Conservation (phyloP, 2,888 invertebrate genomes). For the Phlogophora meticulosa region DNA sequence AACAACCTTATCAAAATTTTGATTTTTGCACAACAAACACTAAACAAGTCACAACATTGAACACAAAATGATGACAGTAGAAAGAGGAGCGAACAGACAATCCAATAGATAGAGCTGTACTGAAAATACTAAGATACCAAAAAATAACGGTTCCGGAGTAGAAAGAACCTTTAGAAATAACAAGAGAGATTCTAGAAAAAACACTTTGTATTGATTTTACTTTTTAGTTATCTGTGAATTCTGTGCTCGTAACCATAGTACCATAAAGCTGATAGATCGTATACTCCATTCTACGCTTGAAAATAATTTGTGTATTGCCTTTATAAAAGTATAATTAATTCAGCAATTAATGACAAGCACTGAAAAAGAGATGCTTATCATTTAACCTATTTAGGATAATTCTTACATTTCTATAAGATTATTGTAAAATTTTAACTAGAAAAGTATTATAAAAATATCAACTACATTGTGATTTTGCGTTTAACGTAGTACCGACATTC, state of each 20-base stretch:
- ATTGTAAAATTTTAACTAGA: background rate
- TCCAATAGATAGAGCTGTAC: constrained; percentile 22
- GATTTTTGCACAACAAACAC: constrained; percentile 44
- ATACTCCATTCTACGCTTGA: constrained; percentile 1
- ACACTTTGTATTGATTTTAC: constrained; percentile 14
- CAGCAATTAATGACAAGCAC: background rate
- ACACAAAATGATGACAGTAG: constrained; percentile 22
- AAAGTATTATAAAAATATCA: background rate
- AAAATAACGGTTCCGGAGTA: constrained; percentile 26
- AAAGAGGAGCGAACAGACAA: constrained; percentile 4
- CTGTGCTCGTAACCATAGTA: constrained; percentile 2
- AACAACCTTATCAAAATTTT: background rate
- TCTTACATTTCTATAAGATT: background rate
- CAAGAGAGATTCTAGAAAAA: background rate
- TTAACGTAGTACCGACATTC: constrained; percentile 68
- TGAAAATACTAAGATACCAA: background rate
- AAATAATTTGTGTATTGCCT: background rate
- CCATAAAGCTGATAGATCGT: background rate
- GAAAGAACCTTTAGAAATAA: background rate
- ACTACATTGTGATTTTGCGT: constrained; percentile 53
- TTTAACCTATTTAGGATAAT: background rate
- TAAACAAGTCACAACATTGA: constrained; percentile 42
- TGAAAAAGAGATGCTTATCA: background rate
- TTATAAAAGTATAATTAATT: background rate
- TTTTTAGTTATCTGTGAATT: constrained; percentile 29